A percentile compares a stretch with the other conserved stretches of the same genome.
phyloP scores from a whole-genome alignment of 2,888 invertebrate species.

The Ophion slaviceki region DNA sequence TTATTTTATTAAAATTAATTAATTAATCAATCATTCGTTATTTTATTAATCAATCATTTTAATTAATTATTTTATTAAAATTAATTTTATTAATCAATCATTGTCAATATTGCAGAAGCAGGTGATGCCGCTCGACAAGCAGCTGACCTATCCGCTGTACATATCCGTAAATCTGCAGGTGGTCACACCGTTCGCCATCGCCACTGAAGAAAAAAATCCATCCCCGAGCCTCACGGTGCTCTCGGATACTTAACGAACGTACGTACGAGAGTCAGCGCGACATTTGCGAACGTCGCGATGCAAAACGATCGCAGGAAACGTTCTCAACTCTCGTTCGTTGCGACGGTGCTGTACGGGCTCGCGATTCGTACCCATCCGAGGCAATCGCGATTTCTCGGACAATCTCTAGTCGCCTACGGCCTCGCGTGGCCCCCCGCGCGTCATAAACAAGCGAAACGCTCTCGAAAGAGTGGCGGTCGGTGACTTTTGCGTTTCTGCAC shows the following conservation, averaged over 20 bases:
- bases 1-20: too few relatives aligned
- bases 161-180: constrained; percentile 89
- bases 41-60: too few relatives aligned
- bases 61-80: too few relatives aligned
- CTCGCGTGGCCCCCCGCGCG: background rate
- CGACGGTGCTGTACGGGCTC: constrained; percentile 13
- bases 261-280: background rate
- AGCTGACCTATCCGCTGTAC: constrained; percentile 87
- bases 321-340: background rate
- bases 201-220: background rate
- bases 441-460: background rate
- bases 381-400: background rate
- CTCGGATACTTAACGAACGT: constrained; percentile 72
- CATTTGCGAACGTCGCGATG: constrained; percentile 23
- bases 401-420: background rate
- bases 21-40: too few relatives aligned
- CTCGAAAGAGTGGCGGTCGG: background rate
- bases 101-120: constrained; percentile 77
- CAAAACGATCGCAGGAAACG: constrained; percentile 16
- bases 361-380: background rate
- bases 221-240: constrained; percentile 70
- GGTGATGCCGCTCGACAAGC: constrained; percentile 85
- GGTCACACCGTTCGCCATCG: constrained; percentile 84
- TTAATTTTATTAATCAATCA: background rate
- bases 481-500: background rate